Evolutionary conservation across 1,140 invertebrate genomes (phyloP).

Genomic region (Caenorhabditis briggsae): DNA sequence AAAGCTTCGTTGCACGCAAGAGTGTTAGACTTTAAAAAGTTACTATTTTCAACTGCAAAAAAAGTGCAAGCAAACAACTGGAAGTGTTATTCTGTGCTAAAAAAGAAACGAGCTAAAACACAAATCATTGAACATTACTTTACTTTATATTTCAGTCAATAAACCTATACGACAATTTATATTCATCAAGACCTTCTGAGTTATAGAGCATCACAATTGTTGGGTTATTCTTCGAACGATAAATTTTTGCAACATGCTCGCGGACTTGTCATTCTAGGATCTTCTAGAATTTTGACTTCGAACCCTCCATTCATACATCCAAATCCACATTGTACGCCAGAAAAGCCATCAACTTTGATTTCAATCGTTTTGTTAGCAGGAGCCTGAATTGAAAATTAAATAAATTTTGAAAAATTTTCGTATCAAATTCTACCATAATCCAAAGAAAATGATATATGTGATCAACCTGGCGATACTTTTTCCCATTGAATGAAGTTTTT

Average conservation of each 20-base stretch:
- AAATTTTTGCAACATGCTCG: background rate
- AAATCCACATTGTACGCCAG: background rate
- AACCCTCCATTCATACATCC: background rate
- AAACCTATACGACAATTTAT: background rate
- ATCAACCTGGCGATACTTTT: background rate
- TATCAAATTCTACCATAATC: background rate
- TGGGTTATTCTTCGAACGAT: background rate
- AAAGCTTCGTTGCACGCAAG: no score
- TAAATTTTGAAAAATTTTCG: background rate
- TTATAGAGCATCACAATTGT: background rate
- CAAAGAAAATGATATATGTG: background rate
- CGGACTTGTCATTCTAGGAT: slow-evolving; percentile 7
- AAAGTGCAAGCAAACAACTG: no score
- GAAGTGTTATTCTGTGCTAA: no score
- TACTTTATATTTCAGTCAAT: background rate
- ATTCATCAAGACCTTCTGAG: background rate
- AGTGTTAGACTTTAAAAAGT: no score
- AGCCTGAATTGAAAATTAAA: background rate
- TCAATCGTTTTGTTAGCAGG: background rate
- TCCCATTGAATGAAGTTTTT: background rate
- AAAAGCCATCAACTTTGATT: background rate
- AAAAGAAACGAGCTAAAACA: no score
- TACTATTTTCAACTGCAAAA: no score
- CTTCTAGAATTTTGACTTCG: background rate
- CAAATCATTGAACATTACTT: background rate